These are phyloP conservation scores for Drepanosiphum platanoidis DNA, from an alignment of 2,888 invertebrate genomes.

Conservation along the genomic window DNA sequence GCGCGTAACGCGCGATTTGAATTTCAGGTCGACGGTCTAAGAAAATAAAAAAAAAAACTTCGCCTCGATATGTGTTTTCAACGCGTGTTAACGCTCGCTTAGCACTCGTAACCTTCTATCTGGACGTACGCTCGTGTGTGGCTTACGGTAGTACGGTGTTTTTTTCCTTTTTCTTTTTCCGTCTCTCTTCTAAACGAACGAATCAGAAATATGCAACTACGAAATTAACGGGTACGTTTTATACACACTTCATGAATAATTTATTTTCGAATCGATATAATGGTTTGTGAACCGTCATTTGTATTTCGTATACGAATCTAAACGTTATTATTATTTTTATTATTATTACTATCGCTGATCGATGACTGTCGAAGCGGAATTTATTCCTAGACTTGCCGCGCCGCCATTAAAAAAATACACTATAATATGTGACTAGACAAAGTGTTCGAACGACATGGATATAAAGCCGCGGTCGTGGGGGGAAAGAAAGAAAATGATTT, in stretches of 20 bases:
- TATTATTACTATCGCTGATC: slow-evolving; percentile 36
- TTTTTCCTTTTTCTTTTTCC: not conserved
- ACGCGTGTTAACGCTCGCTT: not conserved
- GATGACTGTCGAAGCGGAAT: slow-evolving; percentile 39
- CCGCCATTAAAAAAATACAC: slow-evolving; percentile 32
- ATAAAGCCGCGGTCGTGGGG: too few species aligned
- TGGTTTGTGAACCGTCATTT: slow-evolving; percentile 39
- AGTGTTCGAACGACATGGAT: slow-evolving; percentile 28
- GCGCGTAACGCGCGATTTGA: too few species aligned
- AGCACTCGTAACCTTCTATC: not conserved
- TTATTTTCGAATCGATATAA: slow-evolving; percentile 52
- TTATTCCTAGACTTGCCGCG: slow-evolving; percentile 34
- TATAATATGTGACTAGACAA: slow-evolving; percentile 33
- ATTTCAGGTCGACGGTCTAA: slow-evolving; percentile 29
- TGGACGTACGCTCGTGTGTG: not conserved
- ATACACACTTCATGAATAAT: slow-evolving; percentile 57
- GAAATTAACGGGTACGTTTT: slow-evolving; percentile 52
- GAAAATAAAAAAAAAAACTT: not conserved
- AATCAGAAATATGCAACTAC: slow-evolving; percentile 35
- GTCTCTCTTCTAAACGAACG: slow-evolving; percentile 12
- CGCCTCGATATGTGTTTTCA: not conserved
- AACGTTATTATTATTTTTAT: slow-evolving; percentile 12
- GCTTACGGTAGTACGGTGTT: slow-evolving; percentile 31
- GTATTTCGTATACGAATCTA: slow-evolving; percentile 22
- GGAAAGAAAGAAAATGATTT: slow-evolving; percentile 30